Base-by-base conservation (phyloP, 2,888 invertebrate genomes). In the Baccha elongata region DNA sequence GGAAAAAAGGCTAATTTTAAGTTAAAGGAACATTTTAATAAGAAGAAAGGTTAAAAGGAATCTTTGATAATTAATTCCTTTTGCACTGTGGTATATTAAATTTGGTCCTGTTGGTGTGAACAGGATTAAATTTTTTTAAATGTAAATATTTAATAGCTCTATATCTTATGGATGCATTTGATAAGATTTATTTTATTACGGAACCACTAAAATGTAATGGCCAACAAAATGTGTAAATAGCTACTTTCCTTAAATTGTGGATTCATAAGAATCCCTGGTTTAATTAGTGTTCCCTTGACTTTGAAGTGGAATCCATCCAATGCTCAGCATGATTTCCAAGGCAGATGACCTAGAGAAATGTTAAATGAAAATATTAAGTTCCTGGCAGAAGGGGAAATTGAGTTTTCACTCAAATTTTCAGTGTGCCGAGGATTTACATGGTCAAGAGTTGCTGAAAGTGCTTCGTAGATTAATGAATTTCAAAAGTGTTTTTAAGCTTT, bases 401-500 rank as follows among this genome's bases (percentile, higher is more conserved):
- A n/a, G 15, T 26, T 58, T 40, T 58, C n/a, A 19, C 17, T 1
- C 26, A 13, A 0, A 5, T 10, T 0, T 48, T 15, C 7, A 3
- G 13, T 13, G 50, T 5, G 23, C 4, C n/a, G n/a, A 55, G 13
- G 21, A 15, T 15, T 55, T 55, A 23, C 37, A 55, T 23, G 8
- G 40, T n/a, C 3, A 37, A 23, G 23, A 15, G 23, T 0, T 40
- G 37, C 40, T 58, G 40, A 40, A 58, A 58, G 11, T 40, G 55
- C 23, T 23, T 40, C 15, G 7, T 13, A 55, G 58, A 40, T 58
- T 40, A 58, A 58, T 58, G 15, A 58, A 40, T 58, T 40, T 40
- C 6, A 40, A 58, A 58, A 15, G n/a, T n/a, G n/a, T 35, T 35
- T 8, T 8, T 35, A 35, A 15, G 5, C 6, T 7, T 4, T 15